phyloP scores from a whole-genome alignment of 2,888 invertebrate species.

The Sarcophaga caerulescens region DNA sequence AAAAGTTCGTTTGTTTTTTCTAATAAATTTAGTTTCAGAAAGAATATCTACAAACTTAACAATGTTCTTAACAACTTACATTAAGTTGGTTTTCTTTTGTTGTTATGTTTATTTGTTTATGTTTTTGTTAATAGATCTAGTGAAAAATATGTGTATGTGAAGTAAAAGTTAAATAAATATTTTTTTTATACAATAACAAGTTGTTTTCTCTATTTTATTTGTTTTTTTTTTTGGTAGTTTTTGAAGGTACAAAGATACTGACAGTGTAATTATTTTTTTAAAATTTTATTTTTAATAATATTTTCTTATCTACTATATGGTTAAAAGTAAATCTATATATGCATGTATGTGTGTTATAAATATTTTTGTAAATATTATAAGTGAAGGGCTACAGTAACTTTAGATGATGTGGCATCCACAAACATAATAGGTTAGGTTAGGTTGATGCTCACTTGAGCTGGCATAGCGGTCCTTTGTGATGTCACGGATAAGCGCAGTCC shows the following conservation, averaged over 20 bases:
- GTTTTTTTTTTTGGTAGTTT: slow-evolving; percentile 41
- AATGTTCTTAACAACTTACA: slow-evolving; percentile 47
- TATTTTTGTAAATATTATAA: slow-evolving; percentile 21
- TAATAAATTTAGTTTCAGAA: slow-evolving; percentile 32
- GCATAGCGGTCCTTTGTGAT: no score
- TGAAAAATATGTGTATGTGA: slow-evolving; percentile 7
- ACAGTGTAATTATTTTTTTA: slow-evolving; percentile 70
- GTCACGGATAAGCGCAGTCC: no score
- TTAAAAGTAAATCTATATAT: not conserved
- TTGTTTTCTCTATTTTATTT: not conserved
- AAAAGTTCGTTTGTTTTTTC: slow-evolving; percentile 45
- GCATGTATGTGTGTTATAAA: slow-evolving; percentile 11
- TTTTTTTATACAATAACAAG: not conserved
- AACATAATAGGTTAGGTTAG: no score
- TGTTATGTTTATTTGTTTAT: not conserved
- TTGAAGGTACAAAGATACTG: slow-evolving; percentile 77
- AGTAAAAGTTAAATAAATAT: slow-evolving; percentile 34
- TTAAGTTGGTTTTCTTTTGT: slow-evolving; percentile 12
- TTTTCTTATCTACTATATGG: slow-evolving; percentile 31
- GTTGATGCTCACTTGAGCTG: no score
- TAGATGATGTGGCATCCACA: no score
- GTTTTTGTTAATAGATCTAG: slow-evolving; percentile 34
- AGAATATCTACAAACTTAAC: slow-evolving; percentile 55
- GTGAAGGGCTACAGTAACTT: slow-evolving; percentile 28
- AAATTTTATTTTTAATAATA: slow-evolving; percentile 14